These are phyloP conservation scores for Agelastica alni DNA, from an alignment of 2,888 invertebrate genomes.

Conservation along the genomic window DNA sequence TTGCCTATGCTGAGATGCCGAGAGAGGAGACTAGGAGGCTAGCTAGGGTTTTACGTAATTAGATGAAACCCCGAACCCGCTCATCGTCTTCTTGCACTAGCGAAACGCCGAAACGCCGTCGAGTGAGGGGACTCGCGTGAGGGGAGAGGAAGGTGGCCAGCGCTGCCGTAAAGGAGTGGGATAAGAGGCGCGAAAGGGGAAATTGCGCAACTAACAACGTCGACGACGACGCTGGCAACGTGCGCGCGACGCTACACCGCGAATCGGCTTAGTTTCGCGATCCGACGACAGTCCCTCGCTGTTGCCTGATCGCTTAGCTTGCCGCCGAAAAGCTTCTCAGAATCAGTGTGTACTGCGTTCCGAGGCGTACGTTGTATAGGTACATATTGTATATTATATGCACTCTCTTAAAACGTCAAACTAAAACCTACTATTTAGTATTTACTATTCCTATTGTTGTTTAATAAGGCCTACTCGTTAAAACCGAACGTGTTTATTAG, in stretches of 20 bases:
- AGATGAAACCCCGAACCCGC: slow-evolving; percentile 32
- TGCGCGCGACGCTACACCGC: slow-evolving; percentile 43
- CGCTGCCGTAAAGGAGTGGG: slow-evolving; percentile 13
- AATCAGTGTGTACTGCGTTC: slow-evolving; percentile 53
- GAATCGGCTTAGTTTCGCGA: slow-evolving; percentile 55
- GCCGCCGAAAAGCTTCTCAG: slow-evolving; percentile 56
- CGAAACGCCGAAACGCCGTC: slow-evolving; percentile 18
- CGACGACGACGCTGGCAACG: slow-evolving; percentile 34
- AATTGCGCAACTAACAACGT: slow-evolving; percentile 48
- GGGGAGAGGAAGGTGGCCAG: slow-evolving; percentile 30
- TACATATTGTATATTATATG: slow-evolving; percentile 24
- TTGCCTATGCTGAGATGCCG: not conserved
- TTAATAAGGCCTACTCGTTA: slow-evolving; percentile 18
- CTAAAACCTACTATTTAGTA: slow-evolving; percentile 7
- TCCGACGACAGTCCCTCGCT: slow-evolving; percentile 57
- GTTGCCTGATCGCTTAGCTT: slow-evolving; percentile 59
- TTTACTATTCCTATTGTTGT: slow-evolving; percentile 16
- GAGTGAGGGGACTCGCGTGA: slow-evolving; percentile 26
- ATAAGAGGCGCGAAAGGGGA: slow-evolving; percentile 41
- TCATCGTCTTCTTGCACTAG: slow-evolving; percentile 16
- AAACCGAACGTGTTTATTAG: slow-evolving; percentile 19
- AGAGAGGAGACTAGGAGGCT: slow-evolving; percentile 32
- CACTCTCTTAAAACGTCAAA: slow-evolving; percentile 14
- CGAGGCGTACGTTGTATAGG: slow-evolving; percentile 53
- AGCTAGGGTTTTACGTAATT: slow-evolving; percentile 44